Evolutionary conservation across 2,797 vertebrate species (phyloP).

Genomic region (Pseudochirops corinnae): DNA sequence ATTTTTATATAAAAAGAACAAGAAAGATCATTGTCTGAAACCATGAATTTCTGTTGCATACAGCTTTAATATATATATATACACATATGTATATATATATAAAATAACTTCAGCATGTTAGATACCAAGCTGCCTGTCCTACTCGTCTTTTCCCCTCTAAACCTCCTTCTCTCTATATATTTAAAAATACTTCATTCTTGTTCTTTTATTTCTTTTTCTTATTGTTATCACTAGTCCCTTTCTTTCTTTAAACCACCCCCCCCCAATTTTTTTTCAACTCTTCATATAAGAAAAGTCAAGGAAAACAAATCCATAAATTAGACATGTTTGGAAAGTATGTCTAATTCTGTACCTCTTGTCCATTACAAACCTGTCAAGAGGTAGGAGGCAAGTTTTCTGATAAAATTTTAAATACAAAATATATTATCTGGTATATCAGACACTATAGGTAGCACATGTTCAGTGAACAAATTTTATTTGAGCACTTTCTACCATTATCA

Average conservation of each 20-base stretch:
- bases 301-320: background rate
- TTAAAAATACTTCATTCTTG: background rate
- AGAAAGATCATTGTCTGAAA: fast-evolving
- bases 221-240: background rate
- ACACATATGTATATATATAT: background rate
- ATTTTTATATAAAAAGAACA: background rate
- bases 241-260: background rate
- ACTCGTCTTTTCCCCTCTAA: background rate
- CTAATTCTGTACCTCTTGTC: background rate
- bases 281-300: background rate
- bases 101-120: background rate
- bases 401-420: background rate
- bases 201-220: background rate
- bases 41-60: background rate
- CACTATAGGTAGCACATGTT: background rate
- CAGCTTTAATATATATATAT: background rate
- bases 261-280: background rate
- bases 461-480: background rate
- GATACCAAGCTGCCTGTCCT: background rate
- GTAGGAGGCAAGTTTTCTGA: background rate
- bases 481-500: background rate
- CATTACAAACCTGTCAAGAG: background rate
- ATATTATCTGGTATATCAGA: background rate
- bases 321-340: background rate
- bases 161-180: background rate